Base-by-base conservation (phyloP, 2,888 invertebrate genomes). In the Neelides folsomi region DNA sequence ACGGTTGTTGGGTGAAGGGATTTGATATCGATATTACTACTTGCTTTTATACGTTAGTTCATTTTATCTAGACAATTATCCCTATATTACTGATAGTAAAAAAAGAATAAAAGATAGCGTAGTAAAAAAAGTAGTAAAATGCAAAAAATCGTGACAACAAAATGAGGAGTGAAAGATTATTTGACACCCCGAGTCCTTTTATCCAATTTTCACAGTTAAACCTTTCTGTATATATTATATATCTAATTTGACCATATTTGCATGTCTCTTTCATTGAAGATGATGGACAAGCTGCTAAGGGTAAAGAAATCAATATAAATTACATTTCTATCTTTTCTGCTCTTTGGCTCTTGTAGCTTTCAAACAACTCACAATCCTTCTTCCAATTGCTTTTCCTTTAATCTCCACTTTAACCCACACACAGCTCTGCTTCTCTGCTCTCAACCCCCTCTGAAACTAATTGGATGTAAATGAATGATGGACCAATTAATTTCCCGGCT, bases 231-330 rank as follows among this genome's bases (percentile, higher is more conserved):
- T 18, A 10, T 37, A 49, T 15, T 34, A 35, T 20, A n/a, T n/a
- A 2, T 16, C 6, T 42, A 19, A 15, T 16, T 20, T 50, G 19
- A 50, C n/a, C 13, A n/a, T 53, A 50, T 53, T 59, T 60, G 57
- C 58, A 62, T 58, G 59, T 53, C 54, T 57, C 48, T 54, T 35
- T 51, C 39, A 48, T 49, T 53, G 44, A 67, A 72, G 72, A 72
- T 71, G 64, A 68, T 72, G 71, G 72, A 72, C 65, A 72, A 71
- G 66, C 67, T 72, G 53, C 66, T 71, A 47, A 68, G 71, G 71
- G 72, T 72, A 70, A 71, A 68, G 47, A 20, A 9, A 16, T 45
- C 40, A 15, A 34, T 43, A 39, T 13, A 39, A 39, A 13, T 39
- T 16, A 15, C 37, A 37, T 45, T 43, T 45, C 34, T 45, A 4